These are phyloP conservation scores for Dexiosoma caninum DNA, from an alignment of 2,888 invertebrate species.

Conservation along the genomic window DNA sequence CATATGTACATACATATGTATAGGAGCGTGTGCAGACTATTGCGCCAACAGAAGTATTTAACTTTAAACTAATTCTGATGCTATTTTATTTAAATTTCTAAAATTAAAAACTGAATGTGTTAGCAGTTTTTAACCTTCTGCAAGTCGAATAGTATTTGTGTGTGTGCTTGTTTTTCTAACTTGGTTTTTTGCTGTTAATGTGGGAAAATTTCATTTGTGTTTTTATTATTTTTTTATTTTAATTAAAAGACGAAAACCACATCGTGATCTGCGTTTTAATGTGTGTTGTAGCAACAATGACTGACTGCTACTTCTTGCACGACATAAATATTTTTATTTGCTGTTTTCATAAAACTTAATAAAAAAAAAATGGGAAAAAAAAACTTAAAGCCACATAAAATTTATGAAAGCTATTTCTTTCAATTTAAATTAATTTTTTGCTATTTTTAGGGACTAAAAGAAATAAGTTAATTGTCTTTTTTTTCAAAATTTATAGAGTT, in stretches of 20 bases:
- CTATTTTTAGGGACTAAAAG: background rate
- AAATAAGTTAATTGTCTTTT: constrained; percentile 30
- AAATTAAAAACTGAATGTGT: background rate
- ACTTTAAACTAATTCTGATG: constrained; percentile 23
- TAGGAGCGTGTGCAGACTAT: background rate
- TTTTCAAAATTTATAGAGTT: constrained; percentile 1
- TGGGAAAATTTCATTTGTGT: constrained; percentile 41
- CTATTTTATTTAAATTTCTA: background rate
- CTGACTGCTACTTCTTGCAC: constrained; percentile 28
- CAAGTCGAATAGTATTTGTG: no score
- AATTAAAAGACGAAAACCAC: constrained; percentile 18
- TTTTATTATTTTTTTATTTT: constrained; percentile 11
- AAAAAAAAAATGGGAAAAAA: background rate
- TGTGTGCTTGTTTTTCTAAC: background rate
- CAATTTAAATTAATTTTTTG: no score
- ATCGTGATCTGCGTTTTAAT: constrained; percentile 21
- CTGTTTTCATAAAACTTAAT: background rate
- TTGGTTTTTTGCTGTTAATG: constrained; percentile 29
- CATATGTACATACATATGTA: no score
- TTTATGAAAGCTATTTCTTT: background rate
- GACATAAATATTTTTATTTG: background rate
- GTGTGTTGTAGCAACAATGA: background rate
- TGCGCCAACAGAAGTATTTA: constrained; percentile 19
- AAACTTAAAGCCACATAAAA: background rate
- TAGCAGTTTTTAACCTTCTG: constrained; percentile 25